phyloP scores from a whole-genome alignment of 2,797 vertebrate species.

The Arremon brunneinucha region DNA sequence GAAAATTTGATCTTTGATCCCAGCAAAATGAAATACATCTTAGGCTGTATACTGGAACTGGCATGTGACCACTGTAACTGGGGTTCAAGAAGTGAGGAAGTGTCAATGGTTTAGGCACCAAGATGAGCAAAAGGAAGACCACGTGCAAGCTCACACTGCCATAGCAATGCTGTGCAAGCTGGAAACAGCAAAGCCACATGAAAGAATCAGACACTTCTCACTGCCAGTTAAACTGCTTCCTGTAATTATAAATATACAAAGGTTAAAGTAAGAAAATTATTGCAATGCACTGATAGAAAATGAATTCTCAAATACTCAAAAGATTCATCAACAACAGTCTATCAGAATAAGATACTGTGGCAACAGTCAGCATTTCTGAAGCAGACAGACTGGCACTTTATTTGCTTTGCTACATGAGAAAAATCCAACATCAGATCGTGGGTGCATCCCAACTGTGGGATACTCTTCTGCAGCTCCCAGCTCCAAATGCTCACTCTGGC shows the following conservation, averaged over 20 bases:
- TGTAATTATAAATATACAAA: constrained; percentile 2
- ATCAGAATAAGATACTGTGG: neutral
- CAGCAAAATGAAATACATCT: neutral
- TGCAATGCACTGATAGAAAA: neutral
- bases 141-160: neutral
- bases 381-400: neutral
- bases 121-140: constrained; percentile 15
- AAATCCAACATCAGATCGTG: neutral
- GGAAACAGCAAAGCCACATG: constrained; percentile 18
- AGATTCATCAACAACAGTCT: neutral
- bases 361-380: neutral
- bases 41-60: neutral
- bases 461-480: neutral
- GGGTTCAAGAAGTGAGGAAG: neutral
- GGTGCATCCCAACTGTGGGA: neutral
- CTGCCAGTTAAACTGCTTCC: neutral
- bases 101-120: neutral
- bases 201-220: neutral
- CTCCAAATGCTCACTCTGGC: neutral
- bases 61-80: neutral
- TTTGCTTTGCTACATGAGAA: neutral
- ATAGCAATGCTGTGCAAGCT: neutral
- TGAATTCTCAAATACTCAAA: neutral
- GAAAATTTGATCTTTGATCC: neutral
- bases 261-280: constrained; percentile 31